These are phyloP conservation scores for Stichodactyla helianthus DNA, from an alignment of 64 coral and sea anemone species.

Conservation along the genomic window DNA sequence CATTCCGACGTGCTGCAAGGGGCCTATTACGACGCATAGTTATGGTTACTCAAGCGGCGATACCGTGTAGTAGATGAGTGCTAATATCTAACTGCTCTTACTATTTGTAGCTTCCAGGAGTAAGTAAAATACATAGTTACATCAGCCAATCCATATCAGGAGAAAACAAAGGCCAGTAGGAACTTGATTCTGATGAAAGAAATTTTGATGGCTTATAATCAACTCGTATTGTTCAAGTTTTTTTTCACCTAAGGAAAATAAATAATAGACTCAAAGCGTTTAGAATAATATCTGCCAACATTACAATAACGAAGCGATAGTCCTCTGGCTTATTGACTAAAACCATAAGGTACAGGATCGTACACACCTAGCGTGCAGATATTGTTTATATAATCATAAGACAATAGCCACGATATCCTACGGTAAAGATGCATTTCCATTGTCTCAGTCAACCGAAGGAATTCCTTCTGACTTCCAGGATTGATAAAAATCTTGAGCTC, in stretches of 20 bases:
- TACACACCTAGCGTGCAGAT: too few species aligned
- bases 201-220: neutral
- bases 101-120: too few species aligned
- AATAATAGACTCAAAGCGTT: neutral
- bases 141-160: too few species aligned
- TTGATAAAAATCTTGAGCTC: slow-evolving; percentile 9
- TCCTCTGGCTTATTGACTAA: neutral
- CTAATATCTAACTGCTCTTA: too few species aligned
- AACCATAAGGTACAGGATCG: neutral
- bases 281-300: neutral
- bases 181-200: neutral
- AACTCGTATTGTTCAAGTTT: neutral
- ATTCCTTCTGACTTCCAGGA: neutral
- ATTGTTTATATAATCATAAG: neutral
- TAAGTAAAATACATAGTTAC: too few species aligned
- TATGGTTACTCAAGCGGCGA: too few species aligned
- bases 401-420: neutral
- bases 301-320: neutral
- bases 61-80: too few species aligned
- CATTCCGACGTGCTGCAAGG: too few species aligned
- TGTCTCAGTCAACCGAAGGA: neutral
- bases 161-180: too few species aligned
- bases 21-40: too few species aligned
- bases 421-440: neutral
- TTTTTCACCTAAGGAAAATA: neutral